Base-by-base conservation (phyloP, 2,888 invertebrate genomes). In the Drosophila demipolita region DNA sequence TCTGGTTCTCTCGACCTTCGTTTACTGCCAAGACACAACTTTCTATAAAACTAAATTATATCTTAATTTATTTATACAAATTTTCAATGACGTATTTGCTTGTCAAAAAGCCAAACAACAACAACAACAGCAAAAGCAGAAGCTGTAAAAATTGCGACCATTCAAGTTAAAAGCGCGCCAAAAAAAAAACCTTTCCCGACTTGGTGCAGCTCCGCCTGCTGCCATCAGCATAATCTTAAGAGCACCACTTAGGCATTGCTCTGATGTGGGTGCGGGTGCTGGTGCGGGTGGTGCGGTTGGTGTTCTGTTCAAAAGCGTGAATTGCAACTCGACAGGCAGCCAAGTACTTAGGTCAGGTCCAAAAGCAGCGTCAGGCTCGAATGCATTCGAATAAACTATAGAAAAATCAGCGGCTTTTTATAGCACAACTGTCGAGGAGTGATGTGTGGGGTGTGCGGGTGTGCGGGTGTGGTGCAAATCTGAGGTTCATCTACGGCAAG, bases 331-430 rank as follows among this genome's bases (percentile, higher is more conserved):
- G 57, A 53, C 63, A 65, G 65, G 49, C 66, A 62, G 64, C 55
- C 69, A 79, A 88, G 90, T 80, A 85, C 85, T 85, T 83, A 86
- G 87, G 78, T 63, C 73, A 79, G 75, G 75, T 75, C 78, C 83
- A 75, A 82, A 80, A 82, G 79, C 79, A 80, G 66, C 67, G 49
- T 62, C 83, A 90, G 66, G 85, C 85, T 86, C 67, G 75, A 69
- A 83, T 88, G 85, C 86, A 90, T 90, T 83, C 89, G 90, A 86
- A 86, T 86, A 86, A 90, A 90, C 85, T 86, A 86, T 90, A 86
- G 85, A 86, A 86, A 88, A 83, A 80, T 86, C 85, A 78, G 89
- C 89, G 80, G 85, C 85, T 88, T 85, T 90, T 90, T 85, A 88
- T 88, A 85, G 88, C 80, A 62, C 52, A 54, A 45, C 49, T 35